These are phyloP conservation scores for Melanogrammus aeglefinus DNA, from an alignment of 2,797 vertebrate genomes.

Conservation along the genomic window DNA sequence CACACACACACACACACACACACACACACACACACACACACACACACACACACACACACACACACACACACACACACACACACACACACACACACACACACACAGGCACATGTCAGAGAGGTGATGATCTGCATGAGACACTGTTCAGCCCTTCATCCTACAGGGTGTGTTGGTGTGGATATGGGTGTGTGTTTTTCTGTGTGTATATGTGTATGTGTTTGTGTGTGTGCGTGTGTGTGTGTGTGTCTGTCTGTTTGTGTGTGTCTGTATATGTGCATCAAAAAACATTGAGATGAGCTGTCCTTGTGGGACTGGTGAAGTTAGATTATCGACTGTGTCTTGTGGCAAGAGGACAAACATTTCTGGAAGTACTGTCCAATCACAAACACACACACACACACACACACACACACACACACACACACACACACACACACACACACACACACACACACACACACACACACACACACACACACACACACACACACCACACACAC, in stretches of 20 bases:
- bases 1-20: conserved; percentile 50
- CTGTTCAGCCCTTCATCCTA: conserved; percentile 31
- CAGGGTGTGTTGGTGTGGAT: conserved; percentile 19
- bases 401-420: conserved; percentile 20
- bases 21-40: conserved; percentile 46
- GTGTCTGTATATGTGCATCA: conserved; percentile 21
- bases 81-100: conserved; percentile 30
- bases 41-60: not conserved
- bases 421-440: not conserved
- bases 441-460: no score
- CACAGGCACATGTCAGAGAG: conserved; percentile 57
- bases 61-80: conserved; percentile 35
- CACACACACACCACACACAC: no score
- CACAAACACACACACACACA: conserved; percentile 7
- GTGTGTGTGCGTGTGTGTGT: conserved; percentile 19
- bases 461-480: no score
- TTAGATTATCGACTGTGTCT: not conserved
- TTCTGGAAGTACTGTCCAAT: conserved; percentile 20
- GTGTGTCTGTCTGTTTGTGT: conserved; percentile 11
- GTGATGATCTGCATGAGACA: conserved; percentile 60
- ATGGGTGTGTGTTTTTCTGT: not conserved
- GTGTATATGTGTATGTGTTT: not conserved
- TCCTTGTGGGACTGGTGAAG: conserved; percentile 55
- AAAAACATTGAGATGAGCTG: conserved; percentile 33
- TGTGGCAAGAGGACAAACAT: not conserved